Base-by-base conservation (phyloP, 1,140 invertebrate species). In the Goniozus legneri region DNA sequence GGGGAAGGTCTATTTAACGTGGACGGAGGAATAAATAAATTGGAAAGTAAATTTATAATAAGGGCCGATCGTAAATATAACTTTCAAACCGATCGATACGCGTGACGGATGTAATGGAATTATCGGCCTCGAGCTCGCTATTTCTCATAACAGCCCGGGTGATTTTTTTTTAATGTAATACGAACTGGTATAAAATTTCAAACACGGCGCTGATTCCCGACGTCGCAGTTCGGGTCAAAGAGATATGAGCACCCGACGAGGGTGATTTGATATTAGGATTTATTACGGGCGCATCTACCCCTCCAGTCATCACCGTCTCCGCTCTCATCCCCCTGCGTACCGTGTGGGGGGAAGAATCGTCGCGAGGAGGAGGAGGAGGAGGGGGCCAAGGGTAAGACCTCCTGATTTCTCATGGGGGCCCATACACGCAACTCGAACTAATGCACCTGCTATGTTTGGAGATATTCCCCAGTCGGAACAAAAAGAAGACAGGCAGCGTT, bases 241-340 rank as follows among this genome's bases (percentile, higher is more conserved):
- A 21, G 31, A 30, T 21, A 10, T 27, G 22, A 33, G n/a, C n/a
- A n/a, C n/a, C 15, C 41, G 30, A 16, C 15, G 35, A 24, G 62
- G 67, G 63, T 61, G 66, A 70, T 71, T 73, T 66, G 65, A 64
- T 71, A 71, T 72, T 73, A 69, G 64, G 66, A 74, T 74, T 74
- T 74, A 74, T 74, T 66, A 71, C 66, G 59, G 55, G 56, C 60
- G 55, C 56, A n/a, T n/a, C 65, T 54, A 44, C 51, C 54, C 57
- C 56, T 52, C 46, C 52, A 51, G 52, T 40, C 52, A 45, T 43
- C 37, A 44, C 21, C 21, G 33, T 15, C 36, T 47, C 46, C 47
- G 45, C 54, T 42, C 41, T n/a, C n/a, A n/a, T n/a, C n/a, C n/a
- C n/a, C n/a, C n/a, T n/a, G n/a, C n/a, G n/a, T n/a, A n/a, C n/a